Evolutionary conservation across 2,888 invertebrate species (phyloP).

Genomic region (Trachelus troglodyta): DNA sequence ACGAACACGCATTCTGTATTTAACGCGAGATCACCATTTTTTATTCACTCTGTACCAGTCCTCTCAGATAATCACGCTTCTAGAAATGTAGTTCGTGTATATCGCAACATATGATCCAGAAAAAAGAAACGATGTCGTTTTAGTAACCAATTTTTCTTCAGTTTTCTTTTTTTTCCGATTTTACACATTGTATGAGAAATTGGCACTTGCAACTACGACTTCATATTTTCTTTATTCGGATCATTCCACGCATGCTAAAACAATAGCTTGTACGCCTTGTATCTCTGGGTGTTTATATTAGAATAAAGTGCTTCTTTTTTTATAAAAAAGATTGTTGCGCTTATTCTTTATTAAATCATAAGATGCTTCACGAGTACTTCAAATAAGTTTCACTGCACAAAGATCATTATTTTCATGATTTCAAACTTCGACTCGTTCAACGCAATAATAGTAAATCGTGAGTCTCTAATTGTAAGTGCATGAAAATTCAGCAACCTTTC

Average conservation of each 20-base stretch:
- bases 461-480: neutral
- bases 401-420: neutral
- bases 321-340: neutral
- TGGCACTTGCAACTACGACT: neutral
- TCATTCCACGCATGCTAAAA: neutral
- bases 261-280: neutral
- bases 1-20: neutral
- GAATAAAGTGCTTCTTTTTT: slow-evolving; percentile 9
- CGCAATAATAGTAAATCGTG: neutral
- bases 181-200: neutral
- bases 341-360: neutral
- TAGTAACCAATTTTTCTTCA: neutral
- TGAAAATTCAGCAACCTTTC: neutral
- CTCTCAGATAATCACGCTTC: neutral
- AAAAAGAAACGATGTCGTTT: neutral
- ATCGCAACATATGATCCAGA: neutral
- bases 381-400: neutral
- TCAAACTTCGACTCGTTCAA: neutral
- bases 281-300: slow-evolving; percentile 11
- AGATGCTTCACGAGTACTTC: neutral
- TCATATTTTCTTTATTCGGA: neutral
- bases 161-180: neutral
- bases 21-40: neutral
- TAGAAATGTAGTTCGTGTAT: neutral
- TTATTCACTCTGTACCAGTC: neutral